A percentile compares a stretch with the other conserved stretches of the same genome.
Conservation (phyloP, 2,888 invertebrate species). For the Arrhopalites spinosus region DNA sequence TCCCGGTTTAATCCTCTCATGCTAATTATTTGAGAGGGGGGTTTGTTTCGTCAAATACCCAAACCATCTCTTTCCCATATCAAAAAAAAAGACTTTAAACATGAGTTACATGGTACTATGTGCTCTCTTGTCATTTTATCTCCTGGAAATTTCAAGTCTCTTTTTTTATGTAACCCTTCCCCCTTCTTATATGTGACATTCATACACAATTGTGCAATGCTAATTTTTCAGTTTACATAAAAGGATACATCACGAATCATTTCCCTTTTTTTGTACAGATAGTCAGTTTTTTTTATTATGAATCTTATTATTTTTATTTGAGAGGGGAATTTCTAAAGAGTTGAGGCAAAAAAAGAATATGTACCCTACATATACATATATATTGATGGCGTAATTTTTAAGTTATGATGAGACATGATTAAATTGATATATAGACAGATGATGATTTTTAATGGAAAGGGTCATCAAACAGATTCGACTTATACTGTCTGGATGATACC, state of each 20-base stretch:
- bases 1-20: conserved; percentile 39
- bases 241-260: neutral
- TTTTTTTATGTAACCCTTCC: neutral
- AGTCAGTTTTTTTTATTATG: neutral
- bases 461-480: neutral
- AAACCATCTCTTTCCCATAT: no score
- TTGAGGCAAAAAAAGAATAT: no score
- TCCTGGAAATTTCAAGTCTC: neutral
- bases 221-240: no score
- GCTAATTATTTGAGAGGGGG: conserved; percentile 40
- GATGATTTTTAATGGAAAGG: neutral
- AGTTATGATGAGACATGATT: neutral
- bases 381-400: no score
- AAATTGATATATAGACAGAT: neutral
- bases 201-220: neutral
- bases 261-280: neutral
- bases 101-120: no score
- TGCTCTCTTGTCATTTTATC: neutral
- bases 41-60: conserved; percentile 13
- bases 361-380: no score
- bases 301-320: no score
- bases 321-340: no score
- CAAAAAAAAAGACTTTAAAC: no score
- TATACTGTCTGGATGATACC: neutral
- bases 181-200: neutral